phyloP scores from a whole-genome alignment of 2,113 vertebrate genomes.

The Climacteris rufus region DNA sequence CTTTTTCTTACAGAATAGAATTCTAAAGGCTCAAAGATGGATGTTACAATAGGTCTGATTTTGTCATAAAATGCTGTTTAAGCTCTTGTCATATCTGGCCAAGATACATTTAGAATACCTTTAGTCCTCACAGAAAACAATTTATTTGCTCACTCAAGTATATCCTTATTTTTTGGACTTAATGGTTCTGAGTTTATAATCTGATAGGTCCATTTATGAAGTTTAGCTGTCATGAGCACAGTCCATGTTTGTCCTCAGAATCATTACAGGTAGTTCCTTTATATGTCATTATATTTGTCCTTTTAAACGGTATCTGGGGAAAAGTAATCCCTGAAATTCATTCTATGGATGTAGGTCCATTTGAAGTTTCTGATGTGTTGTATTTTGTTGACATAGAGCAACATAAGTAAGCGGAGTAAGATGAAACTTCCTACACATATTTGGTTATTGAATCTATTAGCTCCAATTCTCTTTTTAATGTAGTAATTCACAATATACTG shows the following conservation, averaged over 20 bases:
- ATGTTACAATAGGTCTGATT: background rate
- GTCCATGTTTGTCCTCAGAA: background rate
- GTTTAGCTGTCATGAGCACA: background rate
- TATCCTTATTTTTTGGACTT: background rate
- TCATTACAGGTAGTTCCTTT: background rate
- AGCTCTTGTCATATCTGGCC: background rate
- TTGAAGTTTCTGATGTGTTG: background rate
- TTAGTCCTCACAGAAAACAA: background rate
- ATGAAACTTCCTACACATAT: rapidly evolving
- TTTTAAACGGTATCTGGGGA: background rate
- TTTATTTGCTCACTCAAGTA: background rate
- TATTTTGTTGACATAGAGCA: background rate
- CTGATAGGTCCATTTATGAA: background rate
- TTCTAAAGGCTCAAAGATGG: background rate
- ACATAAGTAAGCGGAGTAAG: background rate
- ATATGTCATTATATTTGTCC: background rate
- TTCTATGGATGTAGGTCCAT: too few species aligned
- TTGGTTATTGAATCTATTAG: background rate
- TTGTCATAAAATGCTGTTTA: background rate
- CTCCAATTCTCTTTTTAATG: background rate
- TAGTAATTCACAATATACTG: background rate
- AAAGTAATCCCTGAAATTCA: background rate
- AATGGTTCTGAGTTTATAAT: background rate
- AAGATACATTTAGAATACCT: background rate
- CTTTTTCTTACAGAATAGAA: background rate